Percentiles rank a stretch among this genome's conserved stretches.
phyloP scores from a whole-genome alignment of 2,888 invertebrate species.

The Urechis unicinctus region DNA sequence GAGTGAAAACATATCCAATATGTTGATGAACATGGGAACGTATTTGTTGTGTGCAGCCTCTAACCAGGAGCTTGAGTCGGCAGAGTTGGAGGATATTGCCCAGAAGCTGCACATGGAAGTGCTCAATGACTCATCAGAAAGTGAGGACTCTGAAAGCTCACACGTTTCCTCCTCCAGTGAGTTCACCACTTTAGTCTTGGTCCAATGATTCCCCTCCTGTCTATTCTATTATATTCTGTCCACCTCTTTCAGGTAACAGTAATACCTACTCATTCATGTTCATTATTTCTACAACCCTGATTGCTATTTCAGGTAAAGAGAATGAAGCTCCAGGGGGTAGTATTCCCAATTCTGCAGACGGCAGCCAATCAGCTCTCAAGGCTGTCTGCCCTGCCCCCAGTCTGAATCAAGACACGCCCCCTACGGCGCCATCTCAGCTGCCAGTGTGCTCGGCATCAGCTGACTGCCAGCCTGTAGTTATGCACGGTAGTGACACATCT shows the following conservation, averaged over 20 bases:
- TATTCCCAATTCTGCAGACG: slow-evolving; percentile 13
- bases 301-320: slow-evolving; percentile 32
- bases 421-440: background rate
- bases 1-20: too few species aligned
- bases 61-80: slow-evolving; percentile 1
- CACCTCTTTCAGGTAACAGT: too few species aligned
- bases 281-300: background rate
- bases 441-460: background rate
- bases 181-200: too few species aligned
- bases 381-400: slow-evolving; percentile 1
- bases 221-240: too few species aligned
- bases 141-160: slow-evolving; percentile 24
- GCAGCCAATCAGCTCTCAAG: background rate
- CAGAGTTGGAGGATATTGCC: slow-evolving; percentile 3
- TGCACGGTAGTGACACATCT: background rate
- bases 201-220: too few species aligned
- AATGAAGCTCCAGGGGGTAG: slow-evolving; percentile 30
- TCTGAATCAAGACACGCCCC: background rate
- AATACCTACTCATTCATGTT: background rate
- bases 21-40: too few species aligned
- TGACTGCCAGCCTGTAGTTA: slow-evolving; percentile 5
- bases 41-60: background rate
- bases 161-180: slow-evolving; percentile 14
- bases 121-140: slow-evolving; percentile 13
- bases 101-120: slow-evolving; percentile 6